Evolutionary conservation across 2,797 vertebrate species (phyloP), one percentile per base, ranked within the genome.

Genomic region (Labeo calbasu): DNA sequence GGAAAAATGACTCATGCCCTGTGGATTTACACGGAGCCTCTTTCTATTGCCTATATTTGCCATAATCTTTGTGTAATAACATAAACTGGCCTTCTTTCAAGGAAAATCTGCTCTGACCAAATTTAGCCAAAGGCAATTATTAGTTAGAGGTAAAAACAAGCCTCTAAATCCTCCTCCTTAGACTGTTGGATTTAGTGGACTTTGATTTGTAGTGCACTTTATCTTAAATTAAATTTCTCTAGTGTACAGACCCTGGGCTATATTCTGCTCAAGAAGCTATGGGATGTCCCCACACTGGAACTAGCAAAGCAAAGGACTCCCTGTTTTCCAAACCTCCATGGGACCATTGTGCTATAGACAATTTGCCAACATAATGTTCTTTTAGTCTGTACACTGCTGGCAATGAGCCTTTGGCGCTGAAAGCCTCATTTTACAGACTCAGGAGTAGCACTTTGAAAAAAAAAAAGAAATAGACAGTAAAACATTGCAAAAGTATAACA

Each of bases 191-290:
- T 77, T 59, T 59, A 28, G 65, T 28, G 9, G 65, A 50, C 53
- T 70, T 84, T 46, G 21, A 65, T 82, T 82, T 15, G 32, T 63
- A 21, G 48, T 55, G 21, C 15, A 75, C 15, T 66, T 43, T 80
- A 53, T 80, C 65, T 69, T 59, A 61, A 80, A 80, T 69, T 36
- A 11, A 70, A 69, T 36, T 80, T 68, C 8, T 66, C 46, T 11
- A 61, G 21, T 63, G 43, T 75, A 51, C 23, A 81, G 50, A 77
- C 83, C 68, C 36, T 32, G 53, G 73, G 66, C 40, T 70, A 50
- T 80, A 28, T 66, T 68, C 0, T 3, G 63, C 68, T 13, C 25
- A n/a, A 50, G 28, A 32, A 46, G 51, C 53, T 71, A 51, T 32
- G 25, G 13, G 48, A 53, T 68, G 48, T 36, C 63, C 51, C 17